Conservation (phyloP, 2,888 invertebrate species). For the Sesamia inferens region DNA sequence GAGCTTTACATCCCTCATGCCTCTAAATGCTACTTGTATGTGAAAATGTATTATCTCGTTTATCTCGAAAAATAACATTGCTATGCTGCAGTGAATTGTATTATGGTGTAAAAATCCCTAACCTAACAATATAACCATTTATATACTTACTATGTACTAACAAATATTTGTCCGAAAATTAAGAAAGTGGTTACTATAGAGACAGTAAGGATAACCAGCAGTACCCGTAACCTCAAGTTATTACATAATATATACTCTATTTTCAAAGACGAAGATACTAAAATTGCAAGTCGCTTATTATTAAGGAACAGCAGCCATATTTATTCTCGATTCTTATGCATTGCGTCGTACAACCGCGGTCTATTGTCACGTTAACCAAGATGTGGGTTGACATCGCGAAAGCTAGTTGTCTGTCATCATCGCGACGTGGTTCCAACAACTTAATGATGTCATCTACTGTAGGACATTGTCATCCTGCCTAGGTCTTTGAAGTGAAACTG, state of each 20-base stretch:
- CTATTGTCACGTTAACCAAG: constrained; percentile 73
- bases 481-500: constrained; percentile 36
- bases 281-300: background rate
- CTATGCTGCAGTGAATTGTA: background rate
- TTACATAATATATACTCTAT: too few species aligned
- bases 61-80: background rate
- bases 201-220: too few species aligned
- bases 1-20: too few species aligned
- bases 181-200: too few species aligned
- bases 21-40: too few species aligned
- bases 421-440: constrained; percentile 75
- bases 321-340: constrained; percentile 38
- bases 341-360: constrained; percentile 53
- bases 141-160: background rate
- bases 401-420: constrained; percentile 81
- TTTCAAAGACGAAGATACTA: too few species aligned
- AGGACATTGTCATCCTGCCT: constrained; percentile 51
- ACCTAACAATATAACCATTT: background rate
- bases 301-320: background rate
- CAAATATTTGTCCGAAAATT: background rate
- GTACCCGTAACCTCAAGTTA: background rate
- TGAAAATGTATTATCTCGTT: background rate
- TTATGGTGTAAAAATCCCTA: background rate
- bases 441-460: constrained; percentile 67
- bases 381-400: constrained; percentile 84